Evolutionary conservation across 2,113 vertebrate species (phyloP).

Genomic region (Rhagologus leucostigma): DNA sequence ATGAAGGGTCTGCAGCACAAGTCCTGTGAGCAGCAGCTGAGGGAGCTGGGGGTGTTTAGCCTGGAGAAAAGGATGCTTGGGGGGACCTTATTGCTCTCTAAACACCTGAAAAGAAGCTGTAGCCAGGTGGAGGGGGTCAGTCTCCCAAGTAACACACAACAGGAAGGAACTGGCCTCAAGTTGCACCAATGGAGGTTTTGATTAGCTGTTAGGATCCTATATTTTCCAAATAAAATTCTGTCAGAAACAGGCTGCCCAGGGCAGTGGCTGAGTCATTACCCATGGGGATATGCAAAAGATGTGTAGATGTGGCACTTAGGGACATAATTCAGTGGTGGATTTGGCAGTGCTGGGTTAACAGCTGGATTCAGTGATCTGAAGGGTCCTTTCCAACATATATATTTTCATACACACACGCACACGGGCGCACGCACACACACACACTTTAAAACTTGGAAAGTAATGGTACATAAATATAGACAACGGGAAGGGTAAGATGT

Average conservation of each 20-base stretch:
- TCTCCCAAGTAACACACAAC: neutral
- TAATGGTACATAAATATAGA: neutral
- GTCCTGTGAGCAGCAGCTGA: neutral
- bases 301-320: neutral
- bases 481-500: neutral
- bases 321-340: neutral
- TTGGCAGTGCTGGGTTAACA: neutral
- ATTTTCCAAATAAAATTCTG: neutral
- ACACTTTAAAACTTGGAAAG: neutral
- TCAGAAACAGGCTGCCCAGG: neutral
- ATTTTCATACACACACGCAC: neutral
- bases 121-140: too few species aligned
- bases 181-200: neutral
- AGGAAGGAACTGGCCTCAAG: neutral
- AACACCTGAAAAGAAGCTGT: neutral
- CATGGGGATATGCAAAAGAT: neutral
- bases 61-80: neutral
- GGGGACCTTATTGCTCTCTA: neutral
- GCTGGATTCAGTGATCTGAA: neutral
- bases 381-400: neutral
- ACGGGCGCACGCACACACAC: accelerated
- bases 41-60: neutral
- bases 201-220: neutral
- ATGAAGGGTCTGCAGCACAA: neutral
- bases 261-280: neutral